These are phyloP conservation scores for Drosophila littoralis DNA, from an alignment of 1,140 invertebrate species.

Conservation along the genomic window DNA sequence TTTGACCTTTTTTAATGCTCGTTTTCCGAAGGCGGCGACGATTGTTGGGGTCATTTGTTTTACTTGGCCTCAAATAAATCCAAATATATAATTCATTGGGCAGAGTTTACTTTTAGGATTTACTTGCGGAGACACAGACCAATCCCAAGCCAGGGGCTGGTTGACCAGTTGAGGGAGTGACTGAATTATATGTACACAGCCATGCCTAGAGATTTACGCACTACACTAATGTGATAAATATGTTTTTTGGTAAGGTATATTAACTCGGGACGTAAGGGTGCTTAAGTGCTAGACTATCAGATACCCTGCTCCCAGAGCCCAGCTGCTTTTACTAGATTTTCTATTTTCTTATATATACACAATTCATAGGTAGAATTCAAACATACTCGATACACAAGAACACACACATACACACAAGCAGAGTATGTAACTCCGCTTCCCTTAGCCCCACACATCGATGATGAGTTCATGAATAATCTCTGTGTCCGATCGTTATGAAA, in stretches of 20 bases:
- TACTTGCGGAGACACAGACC: slow-evolving; percentile 29
- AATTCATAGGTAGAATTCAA: no score
- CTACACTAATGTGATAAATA: slow-evolving; percentile 18
- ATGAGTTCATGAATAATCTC: no score
- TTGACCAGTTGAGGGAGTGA: slow-evolving; percentile 56
- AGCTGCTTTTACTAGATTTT: no score
- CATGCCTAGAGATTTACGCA: slow-evolving; percentile 1
- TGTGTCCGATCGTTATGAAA: no score
- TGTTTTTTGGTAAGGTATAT: not conserved
- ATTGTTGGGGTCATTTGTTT: slow-evolving; percentile 76
- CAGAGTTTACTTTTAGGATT: slow-evolving; percentile 62
- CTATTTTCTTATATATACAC: no score
- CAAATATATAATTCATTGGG: slow-evolving; percentile 79
- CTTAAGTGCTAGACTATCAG: no score
- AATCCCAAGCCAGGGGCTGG: slow-evolving; percentile 9
- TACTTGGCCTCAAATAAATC: slow-evolving; percentile 83
- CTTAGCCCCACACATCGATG: no score
- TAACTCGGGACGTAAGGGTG: not conserved
- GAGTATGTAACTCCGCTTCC: no score
- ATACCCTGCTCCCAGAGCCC: no score
- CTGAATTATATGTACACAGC: slow-evolving; percentile 18
- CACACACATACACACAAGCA: no score
- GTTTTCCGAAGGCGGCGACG: slow-evolving; percentile 21
- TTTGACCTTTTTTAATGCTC: slow-evolving; percentile 40
- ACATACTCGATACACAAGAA: no score